These are phyloP conservation scores for Lacanobia wlatinum DNA, from an alignment of 2,888 invertebrate species.

Conservation along the genomic window DNA sequence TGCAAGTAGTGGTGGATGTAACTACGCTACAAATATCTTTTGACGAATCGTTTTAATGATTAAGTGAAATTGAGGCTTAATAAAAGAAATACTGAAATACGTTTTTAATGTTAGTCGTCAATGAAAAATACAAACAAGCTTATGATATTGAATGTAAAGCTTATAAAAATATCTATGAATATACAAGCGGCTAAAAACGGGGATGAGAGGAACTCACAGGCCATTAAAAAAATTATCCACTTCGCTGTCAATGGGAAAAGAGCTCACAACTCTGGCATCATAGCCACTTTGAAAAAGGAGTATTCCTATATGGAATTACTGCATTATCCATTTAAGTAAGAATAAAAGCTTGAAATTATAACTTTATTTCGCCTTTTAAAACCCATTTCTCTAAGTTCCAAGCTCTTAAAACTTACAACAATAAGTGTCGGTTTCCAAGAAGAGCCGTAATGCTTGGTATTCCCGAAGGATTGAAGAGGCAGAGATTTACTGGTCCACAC, in stretches of 20 bases:
- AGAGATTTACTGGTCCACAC: neutral
- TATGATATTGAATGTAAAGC: no score
- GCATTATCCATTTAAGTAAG: neutral
- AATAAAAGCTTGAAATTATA: conserved; percentile 7
- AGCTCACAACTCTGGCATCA: no score
- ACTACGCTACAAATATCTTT: conserved; percentile 11
- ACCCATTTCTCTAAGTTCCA: conserved; percentile 29
- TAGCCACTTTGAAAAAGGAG: no score
- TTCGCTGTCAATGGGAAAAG: no score
- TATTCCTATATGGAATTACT: neutral
- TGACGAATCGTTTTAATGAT: conserved; percentile 21
- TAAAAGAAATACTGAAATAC: neutral
- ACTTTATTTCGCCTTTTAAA: conserved; percentile 33
- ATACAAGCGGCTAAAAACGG: no score
- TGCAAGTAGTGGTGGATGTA: conserved; percentile 37
- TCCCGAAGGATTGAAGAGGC: conserved; percentile 19
- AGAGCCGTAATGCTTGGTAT: conserved; percentile 29
- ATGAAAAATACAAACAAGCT: no score
- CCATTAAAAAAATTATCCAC: no score
- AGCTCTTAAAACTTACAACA: conserved; percentile 43
- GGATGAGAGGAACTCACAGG: no score
- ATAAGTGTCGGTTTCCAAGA: conserved; percentile 32
- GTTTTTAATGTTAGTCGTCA: no score
- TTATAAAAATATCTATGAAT: no score
- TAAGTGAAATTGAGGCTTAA: conserved; percentile 2